Evolutionary conservation across 2,797 vertebrate genomes (phyloP), one percentile per base, ranked within the genome.

Genomic region (Champsocephalus gunnari): DNA sequence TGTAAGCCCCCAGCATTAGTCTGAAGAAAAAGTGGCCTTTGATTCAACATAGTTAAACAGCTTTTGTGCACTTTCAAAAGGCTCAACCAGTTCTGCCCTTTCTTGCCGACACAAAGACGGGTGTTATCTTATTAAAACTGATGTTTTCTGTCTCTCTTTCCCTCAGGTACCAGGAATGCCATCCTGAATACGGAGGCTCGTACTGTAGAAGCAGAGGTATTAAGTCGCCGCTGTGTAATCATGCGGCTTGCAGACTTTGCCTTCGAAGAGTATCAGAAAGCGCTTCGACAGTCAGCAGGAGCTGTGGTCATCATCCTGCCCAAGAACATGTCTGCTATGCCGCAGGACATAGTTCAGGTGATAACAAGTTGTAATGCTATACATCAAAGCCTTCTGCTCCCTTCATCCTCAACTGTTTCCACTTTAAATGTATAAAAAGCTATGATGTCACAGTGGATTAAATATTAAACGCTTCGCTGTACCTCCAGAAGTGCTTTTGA

Each of bases 111-210:
- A 24, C n/a, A 3, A 14, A 62, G 8, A 41, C 58, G 38, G 3
- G 5, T 48, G 14, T 19, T 13, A 21, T 8, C 19, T 12, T 34
- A 7, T 66, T 13, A 13, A 16, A 5, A 3, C 6, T 55, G 19
- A 55, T 54, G 28, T 38, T 62, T 14, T 2, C 0, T 21, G 8
- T 71, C 5, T 69, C 1, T 62, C 47, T 12, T 28, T 28, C 28
- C 28, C 28, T 28, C 87, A 99, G 98, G 98, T 79, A 99, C 98
- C 0, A 94, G 98, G 74, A 99, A 97, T 1, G 96, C 98, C 0
- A 97, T 99, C 89, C 91, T 99, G 12, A 99, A 99, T 92, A 99
- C 98, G 0, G 98, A 99, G 88, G 98, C 98, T 0, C 98, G 98
- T 79, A 97, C 98, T 0, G 93, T 96, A 10, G 98, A 99, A 45